Conservation (phyloP, 2,797 vertebrate species). For the Huso huso region DNA sequence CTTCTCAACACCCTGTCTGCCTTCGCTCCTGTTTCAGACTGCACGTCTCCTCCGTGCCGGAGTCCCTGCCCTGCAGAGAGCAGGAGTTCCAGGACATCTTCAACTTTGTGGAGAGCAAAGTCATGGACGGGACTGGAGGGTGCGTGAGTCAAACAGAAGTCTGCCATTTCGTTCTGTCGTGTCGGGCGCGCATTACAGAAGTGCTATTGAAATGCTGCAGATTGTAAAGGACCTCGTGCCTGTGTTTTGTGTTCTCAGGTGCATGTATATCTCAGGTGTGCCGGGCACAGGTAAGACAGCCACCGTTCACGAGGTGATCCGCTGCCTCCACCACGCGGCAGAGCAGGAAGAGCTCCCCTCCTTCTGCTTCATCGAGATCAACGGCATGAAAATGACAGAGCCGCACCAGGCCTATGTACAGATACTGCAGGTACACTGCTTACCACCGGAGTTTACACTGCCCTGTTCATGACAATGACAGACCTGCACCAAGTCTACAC, state of each 20-base stretch:
- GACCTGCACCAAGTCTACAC: no score
- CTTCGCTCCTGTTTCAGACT: conserved; percentile 50
- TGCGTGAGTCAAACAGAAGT: conserved; percentile 42
- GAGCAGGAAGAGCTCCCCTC: conserved; percentile 66
- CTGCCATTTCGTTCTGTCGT: background rate
- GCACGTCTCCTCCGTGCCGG: conserved; percentile 83
- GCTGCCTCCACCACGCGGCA: conserved; percentile 69
- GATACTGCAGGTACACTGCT: conserved; percentile 68
- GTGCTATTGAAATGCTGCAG: background rate
- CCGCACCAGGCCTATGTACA: conserved; percentile 92
- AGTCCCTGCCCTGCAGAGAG: conserved; percentile 88
- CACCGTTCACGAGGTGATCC: conserved; percentile 83
- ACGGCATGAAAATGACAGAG: conserved; percentile 97
- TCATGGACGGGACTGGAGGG: conserved; percentile 85
- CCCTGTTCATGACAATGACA: background rate
- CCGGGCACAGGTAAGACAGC: conserved; percentile 95
- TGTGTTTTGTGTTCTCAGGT: conserved; percentile 51
- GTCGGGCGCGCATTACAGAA: background rate
- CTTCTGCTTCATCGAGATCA: conserved; percentile 81
- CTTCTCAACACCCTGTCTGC: background rate
- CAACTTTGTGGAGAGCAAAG: conserved; percentile 91
- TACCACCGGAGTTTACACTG: background rate
- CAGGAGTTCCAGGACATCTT: conserved; percentile 94
- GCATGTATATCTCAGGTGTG: conserved; percentile 96
- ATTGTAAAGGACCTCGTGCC: background rate